Conservation (phyloP, 2,888 invertebrate genomes). For the Drosophila birchii region DNA sequence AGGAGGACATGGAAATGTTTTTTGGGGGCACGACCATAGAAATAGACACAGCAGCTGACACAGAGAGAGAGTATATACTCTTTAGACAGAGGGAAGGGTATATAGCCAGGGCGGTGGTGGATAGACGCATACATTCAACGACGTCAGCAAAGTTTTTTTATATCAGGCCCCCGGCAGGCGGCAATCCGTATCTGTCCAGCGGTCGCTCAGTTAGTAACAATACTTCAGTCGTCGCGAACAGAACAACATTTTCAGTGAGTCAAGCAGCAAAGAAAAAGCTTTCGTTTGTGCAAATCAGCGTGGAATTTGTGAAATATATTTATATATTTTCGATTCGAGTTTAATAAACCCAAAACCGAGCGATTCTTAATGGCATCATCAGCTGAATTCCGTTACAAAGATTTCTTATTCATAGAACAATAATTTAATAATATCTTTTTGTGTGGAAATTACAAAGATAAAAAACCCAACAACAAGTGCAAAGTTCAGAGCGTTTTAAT, state of each 20-base stretch:
- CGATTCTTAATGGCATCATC: constrained; percentile 77
- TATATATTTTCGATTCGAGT: constrained; percentile 32
- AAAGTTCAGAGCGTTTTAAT: constrained; percentile 33
- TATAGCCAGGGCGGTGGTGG: constrained; percentile 7
- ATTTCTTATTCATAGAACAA: constrained; percentile 78
- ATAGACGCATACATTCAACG: constrained; percentile 14
- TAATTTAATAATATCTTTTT: constrained; percentile 52
- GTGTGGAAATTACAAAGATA: constrained; percentile 38
- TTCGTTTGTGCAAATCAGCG: constrained; percentile 56
- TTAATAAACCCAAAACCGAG: constrained; percentile 27
- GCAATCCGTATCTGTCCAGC: constrained; percentile 52
- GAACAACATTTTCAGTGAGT: constrained; percentile 55
- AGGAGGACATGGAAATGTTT: constrained; percentile 32
- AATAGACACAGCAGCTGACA: constrained; percentile 35
- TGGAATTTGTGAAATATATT: constrained; percentile 64
- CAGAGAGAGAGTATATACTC: constrained; percentile 5
- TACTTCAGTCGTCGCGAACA: constrained; percentile 69
- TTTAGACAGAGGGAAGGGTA: constrained; percentile 9
- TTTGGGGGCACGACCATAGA: constrained; percentile 65
- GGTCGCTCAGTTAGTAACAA: constrained; percentile 70
- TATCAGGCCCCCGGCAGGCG: constrained; percentile 31
- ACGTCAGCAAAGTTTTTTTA: constrained; percentile 36
- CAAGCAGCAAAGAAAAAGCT: constrained; percentile 34
- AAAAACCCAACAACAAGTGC: constrained; percentile 18
- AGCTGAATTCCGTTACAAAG: constrained; percentile 77